These are phyloP conservation scores for Zonotrichia albicollis DNA, from an alignment of 2,797 vertebrate genomes.

Conservation along the genomic window DNA sequence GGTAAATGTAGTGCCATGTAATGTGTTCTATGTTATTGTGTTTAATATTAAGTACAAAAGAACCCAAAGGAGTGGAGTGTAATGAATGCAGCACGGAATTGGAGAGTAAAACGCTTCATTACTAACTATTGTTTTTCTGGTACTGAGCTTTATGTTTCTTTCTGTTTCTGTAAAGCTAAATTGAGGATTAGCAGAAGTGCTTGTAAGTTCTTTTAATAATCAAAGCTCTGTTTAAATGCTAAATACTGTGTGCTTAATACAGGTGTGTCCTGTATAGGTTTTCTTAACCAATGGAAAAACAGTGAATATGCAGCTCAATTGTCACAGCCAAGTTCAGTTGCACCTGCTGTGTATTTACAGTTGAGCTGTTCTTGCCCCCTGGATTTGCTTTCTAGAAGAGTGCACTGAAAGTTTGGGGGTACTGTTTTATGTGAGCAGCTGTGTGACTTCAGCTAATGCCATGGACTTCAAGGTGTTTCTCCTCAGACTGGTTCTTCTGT, in stretches of 20 bases:
- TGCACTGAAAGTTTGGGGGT: not conserved
- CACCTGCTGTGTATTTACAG: not conserved
- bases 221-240: not conserved
- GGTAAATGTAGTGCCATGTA: fast-evolving
- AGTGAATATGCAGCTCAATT: fast-evolving
- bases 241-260: fast-evolving
- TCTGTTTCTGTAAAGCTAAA: not conserved
- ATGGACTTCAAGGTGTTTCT: not conserved
- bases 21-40: fast-evolving
- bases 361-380: not conserved
- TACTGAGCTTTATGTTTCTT: not conserved
- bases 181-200: not conserved
- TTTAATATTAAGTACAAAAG: not conserved
- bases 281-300: not conserved
- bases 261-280: not conserved
- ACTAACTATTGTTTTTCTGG: not conserved
- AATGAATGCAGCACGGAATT: fast-evolving
- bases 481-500: not conserved
- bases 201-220: not conserved
- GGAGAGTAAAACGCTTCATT: fast-evolving
- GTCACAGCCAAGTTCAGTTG: not conserved
- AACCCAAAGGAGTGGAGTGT: not conserved
- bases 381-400: not conserved
- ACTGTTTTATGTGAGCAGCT: not conserved
- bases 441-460: not conserved